phyloP scores from a whole-genome alignment of 2,797 vertebrate genomes.

The Cygnus olor region DNA sequence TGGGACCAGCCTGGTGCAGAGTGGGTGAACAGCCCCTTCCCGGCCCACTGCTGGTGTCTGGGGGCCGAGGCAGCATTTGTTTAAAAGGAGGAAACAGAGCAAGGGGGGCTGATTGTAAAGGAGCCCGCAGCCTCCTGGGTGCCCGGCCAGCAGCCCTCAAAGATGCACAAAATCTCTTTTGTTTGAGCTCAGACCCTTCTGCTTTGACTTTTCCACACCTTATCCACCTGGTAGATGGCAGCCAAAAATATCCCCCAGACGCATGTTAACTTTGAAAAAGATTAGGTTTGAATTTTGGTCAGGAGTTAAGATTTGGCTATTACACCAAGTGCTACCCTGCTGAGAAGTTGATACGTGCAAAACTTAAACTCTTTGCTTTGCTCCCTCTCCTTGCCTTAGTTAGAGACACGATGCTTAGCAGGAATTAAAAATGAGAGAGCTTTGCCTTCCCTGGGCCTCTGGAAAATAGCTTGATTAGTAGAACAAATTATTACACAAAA shows the following conservation, averaged over 20 bases:
- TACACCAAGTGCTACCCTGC: not conserved
- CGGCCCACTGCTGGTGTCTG: not conserved
- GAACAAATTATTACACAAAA: constrained; percentile 20
- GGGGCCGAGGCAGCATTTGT: not conserved
- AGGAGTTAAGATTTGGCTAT: not conserved
- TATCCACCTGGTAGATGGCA: not conserved
- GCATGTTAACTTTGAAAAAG: not conserved
- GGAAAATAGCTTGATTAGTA: constrained; percentile 34
- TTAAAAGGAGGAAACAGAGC: not conserved
- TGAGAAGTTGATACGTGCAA: not conserved
- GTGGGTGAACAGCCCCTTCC: not conserved
- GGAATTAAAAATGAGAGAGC: not conserved
- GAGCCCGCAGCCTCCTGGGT: not conserved
- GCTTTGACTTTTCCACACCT: not conserved
- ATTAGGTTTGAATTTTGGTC: not conserved
- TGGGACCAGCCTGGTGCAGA: not conserved
- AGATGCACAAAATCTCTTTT: not conserved
- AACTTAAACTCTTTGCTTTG: not conserved
- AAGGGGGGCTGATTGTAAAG: not conserved
- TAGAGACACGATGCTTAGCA: not conserved
- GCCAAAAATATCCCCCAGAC: not conserved
- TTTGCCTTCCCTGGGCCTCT: not conserved
- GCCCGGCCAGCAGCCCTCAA: not conserved
- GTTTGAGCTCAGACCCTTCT: not conserved
- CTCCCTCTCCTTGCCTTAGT: not conserved